phyloP scores from a whole-genome alignment of 2,888 invertebrate genomes.

The Didymodactylos carnosus region DNA sequence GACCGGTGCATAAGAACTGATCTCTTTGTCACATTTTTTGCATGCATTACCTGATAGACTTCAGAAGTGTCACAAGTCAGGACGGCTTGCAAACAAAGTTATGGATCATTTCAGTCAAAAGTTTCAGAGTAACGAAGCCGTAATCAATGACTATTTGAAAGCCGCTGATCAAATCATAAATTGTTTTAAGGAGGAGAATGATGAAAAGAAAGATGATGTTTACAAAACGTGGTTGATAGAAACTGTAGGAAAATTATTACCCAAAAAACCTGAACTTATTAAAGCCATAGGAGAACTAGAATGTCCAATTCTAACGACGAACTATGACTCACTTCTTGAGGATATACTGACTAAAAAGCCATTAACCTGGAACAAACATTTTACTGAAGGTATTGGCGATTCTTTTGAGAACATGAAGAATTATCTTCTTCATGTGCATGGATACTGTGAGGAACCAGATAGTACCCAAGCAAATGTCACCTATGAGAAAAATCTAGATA shows the following conservation, averaged over 20 bases:
- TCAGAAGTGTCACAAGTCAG: too few relatives aligned
- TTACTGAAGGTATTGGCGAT: neutral
- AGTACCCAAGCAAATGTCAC: too few relatives aligned
- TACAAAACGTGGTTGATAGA: neutral
- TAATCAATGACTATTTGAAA: neutral
- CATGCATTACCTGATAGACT: too few relatives aligned
- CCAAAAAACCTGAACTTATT: neutral
- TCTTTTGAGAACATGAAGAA: neutral
- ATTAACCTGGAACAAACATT: neutral
- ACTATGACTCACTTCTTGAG: neutral
- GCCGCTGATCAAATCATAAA: neutral
- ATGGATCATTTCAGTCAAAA: too few relatives aligned
- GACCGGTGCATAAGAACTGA: too few relatives aligned
- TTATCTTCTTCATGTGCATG: neutral
- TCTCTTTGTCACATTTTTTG: too few relatives aligned
- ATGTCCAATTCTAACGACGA: neutral
- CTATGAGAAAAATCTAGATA: too few relatives aligned
- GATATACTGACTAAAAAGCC: neutral
- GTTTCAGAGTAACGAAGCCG: too few relatives aligned
- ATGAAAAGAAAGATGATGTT: too few relatives aligned
- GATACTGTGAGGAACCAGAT: neutral
- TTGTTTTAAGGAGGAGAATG: neutral
- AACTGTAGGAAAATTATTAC: neutral
- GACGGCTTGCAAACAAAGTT: too few relatives aligned
- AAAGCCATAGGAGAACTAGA: neutral